Percentiles rank a stretch among this genome's conserved stretches.
Evolutionary conservation across 1,140 invertebrate genomes (phyloP).

Genomic region (Phymastichus coffea): DNA sequence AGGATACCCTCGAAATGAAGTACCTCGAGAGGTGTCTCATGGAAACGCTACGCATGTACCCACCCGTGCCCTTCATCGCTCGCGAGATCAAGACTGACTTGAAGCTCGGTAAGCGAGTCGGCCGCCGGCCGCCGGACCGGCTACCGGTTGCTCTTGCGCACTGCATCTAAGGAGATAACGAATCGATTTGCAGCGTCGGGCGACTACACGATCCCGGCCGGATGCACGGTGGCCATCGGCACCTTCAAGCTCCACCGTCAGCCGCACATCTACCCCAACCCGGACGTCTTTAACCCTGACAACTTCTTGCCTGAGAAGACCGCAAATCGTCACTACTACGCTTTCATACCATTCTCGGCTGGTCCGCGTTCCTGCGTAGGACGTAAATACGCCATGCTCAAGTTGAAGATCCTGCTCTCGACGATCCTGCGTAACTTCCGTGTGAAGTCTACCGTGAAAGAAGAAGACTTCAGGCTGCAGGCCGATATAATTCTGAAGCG

Average conservation of each 20-base stretch:
- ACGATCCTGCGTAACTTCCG: slow-evolving; percentile 83
- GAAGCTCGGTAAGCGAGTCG: slow-evolving; percentile 58
- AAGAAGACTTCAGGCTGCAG: slow-evolving; percentile 72
- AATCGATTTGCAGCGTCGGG: slow-evolving; percentile 47
- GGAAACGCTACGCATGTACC: slow-evolving; percentile 80
- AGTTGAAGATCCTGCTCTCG: slow-evolving; percentile 83
- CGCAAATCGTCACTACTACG: slow-evolving; percentile 75
- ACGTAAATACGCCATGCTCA: slow-evolving; percentile 85
- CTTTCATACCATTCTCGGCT: slow-evolving; percentile 84
- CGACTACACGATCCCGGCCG: slow-evolving; percentile 64
- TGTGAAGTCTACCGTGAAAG: slow-evolving; percentile 65
- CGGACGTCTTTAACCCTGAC: slow-evolving; percentile 79
- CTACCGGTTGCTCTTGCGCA: background rate
- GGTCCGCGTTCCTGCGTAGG: slow-evolving; percentile 84
- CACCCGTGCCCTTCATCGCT: slow-evolving; percentile 80
- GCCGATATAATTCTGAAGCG: slow-evolving; percentile 83
- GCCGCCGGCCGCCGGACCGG: background rate
- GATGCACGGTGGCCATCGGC: slow-evolving; percentile 65
- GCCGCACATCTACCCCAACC: slow-evolving; percentile 71
- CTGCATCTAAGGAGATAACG: background rate
- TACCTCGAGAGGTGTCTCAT: slow-evolving; percentile 83
- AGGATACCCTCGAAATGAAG: slow-evolving; percentile 77
- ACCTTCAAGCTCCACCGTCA: slow-evolving; percentile 71
- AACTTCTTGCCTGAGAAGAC: slow-evolving; percentile 80
- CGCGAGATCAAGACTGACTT: slow-evolving; percentile 71